Base-by-base conservation (phyloP, 2,888 invertebrate species). In the Drosophila hamatofila region DNA sequence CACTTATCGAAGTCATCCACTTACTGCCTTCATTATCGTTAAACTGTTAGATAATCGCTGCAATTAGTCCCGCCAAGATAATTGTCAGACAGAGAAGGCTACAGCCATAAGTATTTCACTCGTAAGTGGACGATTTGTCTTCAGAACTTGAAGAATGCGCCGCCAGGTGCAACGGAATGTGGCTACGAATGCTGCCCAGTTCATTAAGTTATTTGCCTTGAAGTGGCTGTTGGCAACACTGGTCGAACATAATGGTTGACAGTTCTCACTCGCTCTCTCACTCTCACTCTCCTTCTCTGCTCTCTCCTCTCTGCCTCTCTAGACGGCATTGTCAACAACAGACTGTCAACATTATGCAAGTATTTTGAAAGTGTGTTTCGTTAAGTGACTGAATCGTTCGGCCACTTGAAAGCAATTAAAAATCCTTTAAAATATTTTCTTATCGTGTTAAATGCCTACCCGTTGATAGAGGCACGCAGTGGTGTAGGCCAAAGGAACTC, bases 371-470 rank as follows among this genome's bases (percentile, higher is more conserved):
- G 80, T 49, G 79, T 74, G 65, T 79, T 56, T 56, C 49, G 55
- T 16, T 57, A 55, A 56, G 56, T 49, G 74, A 73, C 37, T 73
- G 74, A 61, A 67, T 73, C 73, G 74, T 56, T 76, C 75, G 78
- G 66, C 82, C 86, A 86, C 86, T 86, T 84, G 86, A 88, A 84
- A 86, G 84, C 80, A 86, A 86, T 88, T 86, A 84, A 88, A 81
- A 86, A 82, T 86, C 87, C 88, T 86, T 86, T 86, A 79, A 76
- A 82, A 88, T 88, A 86, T 80, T 88, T 81, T 72, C 85, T 75
- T 87, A 84, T 87, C 88, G 72, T 72, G 72, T 74, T 72, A 69
- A 86, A 75, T 59, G 84, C 51, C 44, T 70, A 30, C 65, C 54
- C 54, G 60, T 56, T 56, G 70, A 70, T 75, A 72, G 72, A 70